Evolutionary conservation across 2,888 invertebrate genomes (phyloP), one percentile per base, ranked within the genome.

Genomic region (Rhogogaster chlorosoma): DNA sequence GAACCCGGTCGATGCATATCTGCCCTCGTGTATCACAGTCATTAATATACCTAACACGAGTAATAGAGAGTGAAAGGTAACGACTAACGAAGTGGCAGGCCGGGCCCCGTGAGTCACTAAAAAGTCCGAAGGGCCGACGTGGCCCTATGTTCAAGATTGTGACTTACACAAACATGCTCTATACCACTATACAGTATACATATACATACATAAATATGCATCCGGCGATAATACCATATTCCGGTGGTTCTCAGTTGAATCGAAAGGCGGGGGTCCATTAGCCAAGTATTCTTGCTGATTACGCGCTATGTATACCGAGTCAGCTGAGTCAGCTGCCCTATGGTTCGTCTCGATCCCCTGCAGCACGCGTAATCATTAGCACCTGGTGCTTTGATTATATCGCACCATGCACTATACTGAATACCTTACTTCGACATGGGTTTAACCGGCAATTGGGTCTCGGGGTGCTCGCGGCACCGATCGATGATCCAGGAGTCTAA

Each of bases 301-400:
- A 70, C 83, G 80, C 84, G 86, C 83, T 64, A 89, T 88, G 85
- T 86, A 85, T 86, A 87, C 86, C 82, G 86, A 86, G 90, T 89
- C 89, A 90, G 89, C 89, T 89, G 89, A n/a, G n/a, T n/a, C n/a
- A n/a, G n/a, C n/a, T n/a, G n/a, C n/a, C 83, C 87, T 86, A n/a
- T n/a, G 84, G 87, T 87, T 78, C 88, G 87, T 87, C 86, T 84
- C 86, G 88, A 86, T 89, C 88, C 88, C 87, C 87, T 86, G 88
- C 88, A 87, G 32, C 36, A 89, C 89, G 88, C 87, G 89, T 92
- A 91, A 92, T 83, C 42, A 83, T 92, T 92, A 90, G 92, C 92
- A 92, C 92, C 92, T 92, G 92, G 92, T 91, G 89, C 90, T 91
- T 89, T 90, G 92, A 92, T 92, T 92, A 89, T 90, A 92, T 92